Evolutionary conservation across 2,888 invertebrate genomes (phyloP).

Genomic region (Nasonovia ribisnigri): DNA sequence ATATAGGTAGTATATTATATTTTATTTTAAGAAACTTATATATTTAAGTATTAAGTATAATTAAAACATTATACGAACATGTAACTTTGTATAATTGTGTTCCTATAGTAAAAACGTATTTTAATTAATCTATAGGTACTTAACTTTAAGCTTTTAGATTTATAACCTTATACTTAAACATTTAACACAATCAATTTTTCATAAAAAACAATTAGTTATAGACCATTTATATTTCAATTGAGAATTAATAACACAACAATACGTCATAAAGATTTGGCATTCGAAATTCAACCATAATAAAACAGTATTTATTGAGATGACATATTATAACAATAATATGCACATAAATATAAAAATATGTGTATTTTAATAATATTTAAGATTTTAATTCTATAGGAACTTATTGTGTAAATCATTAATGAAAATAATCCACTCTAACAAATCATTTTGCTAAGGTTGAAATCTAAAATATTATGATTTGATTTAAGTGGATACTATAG

Average conservation of each 20-base stretch:
- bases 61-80: neutral
- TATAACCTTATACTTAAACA: neutral
- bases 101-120: neutral
- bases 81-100: neutral
- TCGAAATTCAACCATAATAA: neutral
- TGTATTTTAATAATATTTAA: neutral
- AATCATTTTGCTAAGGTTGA: neutral
- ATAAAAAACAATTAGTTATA: neutral
- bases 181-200: neutral
- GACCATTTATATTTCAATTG: neutral
- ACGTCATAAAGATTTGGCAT: constrained; percentile 17
- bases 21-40: neutral
- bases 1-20: too few species aligned
- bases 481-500: neutral
- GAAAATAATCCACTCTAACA: neutral
- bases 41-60: neutral
- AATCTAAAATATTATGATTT: neutral
- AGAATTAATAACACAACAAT: neutral
- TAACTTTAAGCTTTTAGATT: neutral
- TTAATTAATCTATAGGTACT: neutral
- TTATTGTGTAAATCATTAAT: neutral
- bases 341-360: neutral
- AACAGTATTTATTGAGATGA: neutral
- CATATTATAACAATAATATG: neutral
- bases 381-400: neutral